A percentile compares a stretch with the other conserved stretches of the same genome.
phyloP scores from a whole-genome alignment of 2,888 invertebrate species.

The Sussaba pulchella region DNA sequence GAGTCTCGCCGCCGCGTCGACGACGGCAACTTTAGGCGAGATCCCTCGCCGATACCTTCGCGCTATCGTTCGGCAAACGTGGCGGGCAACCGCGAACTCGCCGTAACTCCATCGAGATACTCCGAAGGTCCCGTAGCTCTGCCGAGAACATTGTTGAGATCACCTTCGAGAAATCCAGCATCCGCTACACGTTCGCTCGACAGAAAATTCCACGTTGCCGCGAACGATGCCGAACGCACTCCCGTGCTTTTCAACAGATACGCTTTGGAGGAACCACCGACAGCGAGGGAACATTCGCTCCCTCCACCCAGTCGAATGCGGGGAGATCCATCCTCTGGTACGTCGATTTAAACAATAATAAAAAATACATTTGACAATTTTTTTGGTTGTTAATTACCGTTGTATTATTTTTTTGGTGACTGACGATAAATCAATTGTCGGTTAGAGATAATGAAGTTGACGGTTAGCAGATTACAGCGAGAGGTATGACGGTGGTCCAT shows the following conservation, averaged over 20 bases:
- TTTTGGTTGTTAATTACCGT: too few relatives aligned
- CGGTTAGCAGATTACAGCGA: too few relatives aligned
- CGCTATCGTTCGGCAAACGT: conserved; percentile 11
- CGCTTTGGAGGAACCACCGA: conserved; percentile 85
- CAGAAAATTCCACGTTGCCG: conserved; percentile 76
- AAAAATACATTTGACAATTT: too few relatives aligned
- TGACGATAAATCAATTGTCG: too few relatives aligned
- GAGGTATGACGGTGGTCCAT: neutral
- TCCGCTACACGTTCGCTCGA: conserved; percentile 78
- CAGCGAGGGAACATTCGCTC: neutral
- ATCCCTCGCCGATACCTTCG: neutral
- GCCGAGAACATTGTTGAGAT: conserved; percentile 72
- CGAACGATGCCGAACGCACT: conserved; percentile 84
- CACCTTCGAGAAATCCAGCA: conserved; percentile 70
- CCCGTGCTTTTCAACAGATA: conserved; percentile 91
- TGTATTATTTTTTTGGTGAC: too few relatives aligned
- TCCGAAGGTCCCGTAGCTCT: conserved; percentile 41
- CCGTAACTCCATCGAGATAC: neutral
- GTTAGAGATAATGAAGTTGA: too few relatives aligned
- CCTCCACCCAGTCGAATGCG: neutral
- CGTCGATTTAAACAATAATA: neutral
- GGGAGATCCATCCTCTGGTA: neutral
- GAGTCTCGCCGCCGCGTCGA: neutral
- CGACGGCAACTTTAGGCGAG: conserved; percentile 5
- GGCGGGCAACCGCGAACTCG: neutral